Conservation (phyloP, 2,113 vertebrate species). For the Oreocharis arfaki region DNA sequence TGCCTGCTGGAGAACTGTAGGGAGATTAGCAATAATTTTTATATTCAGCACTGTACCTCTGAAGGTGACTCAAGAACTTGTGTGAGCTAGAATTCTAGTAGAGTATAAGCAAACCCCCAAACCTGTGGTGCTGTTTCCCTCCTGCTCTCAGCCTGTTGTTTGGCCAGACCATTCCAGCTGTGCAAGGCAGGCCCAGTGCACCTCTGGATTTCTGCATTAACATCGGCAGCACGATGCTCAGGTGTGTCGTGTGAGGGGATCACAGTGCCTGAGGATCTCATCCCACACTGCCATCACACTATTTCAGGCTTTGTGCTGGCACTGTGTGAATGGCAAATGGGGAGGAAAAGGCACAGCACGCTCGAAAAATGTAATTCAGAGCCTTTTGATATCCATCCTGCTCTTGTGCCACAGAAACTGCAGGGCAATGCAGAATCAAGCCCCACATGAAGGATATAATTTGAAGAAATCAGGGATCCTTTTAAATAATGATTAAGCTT, state of each 20-base stretch:
- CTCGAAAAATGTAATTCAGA: not conserved
- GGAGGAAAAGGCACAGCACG: not conserved
- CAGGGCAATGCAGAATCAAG: not conserved
- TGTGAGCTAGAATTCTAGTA: not conserved
- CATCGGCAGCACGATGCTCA: not conserved
- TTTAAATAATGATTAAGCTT: not conserved
- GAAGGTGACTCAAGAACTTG: slow-evolving; percentile 43
- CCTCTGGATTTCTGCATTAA: not conserved
- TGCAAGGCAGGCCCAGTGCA: not conserved
- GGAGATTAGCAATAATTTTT: slow-evolving; percentile 58
- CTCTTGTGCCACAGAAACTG: not conserved
- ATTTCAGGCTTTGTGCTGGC: not conserved
- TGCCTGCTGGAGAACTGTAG: slow-evolving; percentile 39
- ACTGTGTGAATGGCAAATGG: not conserved
- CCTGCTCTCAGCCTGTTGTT: not conserved
- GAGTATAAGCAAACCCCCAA: not conserved
- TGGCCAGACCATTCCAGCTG: not conserved
- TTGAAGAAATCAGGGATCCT: not conserved
- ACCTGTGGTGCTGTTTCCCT: not conserved
- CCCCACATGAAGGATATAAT: not conserved
- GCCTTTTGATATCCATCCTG: not conserved
- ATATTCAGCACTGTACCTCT: slow-evolving; percentile 20
- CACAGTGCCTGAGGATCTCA: not conserved
- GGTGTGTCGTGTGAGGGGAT: not conserved
- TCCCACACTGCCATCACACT: not conserved